These are phyloP conservation scores for Phengaris alcon DNA, from an alignment of 2,888 invertebrate genomes.

Conservation along the genomic window DNA sequence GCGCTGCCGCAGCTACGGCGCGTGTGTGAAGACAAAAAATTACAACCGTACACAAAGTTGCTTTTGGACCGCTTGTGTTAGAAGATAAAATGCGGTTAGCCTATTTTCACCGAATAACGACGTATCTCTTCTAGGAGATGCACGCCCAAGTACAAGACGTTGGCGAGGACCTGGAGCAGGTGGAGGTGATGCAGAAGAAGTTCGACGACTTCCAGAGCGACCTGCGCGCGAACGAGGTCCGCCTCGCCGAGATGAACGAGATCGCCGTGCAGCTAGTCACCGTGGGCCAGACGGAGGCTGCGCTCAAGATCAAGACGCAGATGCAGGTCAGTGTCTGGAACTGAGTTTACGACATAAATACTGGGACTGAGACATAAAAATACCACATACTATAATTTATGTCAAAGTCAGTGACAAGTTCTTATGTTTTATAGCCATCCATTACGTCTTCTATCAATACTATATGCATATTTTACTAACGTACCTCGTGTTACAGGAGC, in stretches of 20 bases:
- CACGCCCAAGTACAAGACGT: slow-evolving; percentile 98
- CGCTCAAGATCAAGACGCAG: slow-evolving; percentile 98
- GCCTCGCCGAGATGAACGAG: slow-evolving; percentile 99
- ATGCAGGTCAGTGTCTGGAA: slow-evolving; percentile 83
- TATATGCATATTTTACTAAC: not conserved
- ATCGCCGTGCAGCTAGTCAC: slow-evolving; percentile 98
- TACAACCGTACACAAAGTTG: too few relatives aligned
- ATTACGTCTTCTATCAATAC: too few relatives aligned
- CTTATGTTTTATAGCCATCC: too few relatives aligned
- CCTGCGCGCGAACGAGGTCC: slow-evolving; percentile 97
- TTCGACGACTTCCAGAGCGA: slow-evolving; percentile 99
- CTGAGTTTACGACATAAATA: too few relatives aligned
- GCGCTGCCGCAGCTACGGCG: too few relatives aligned
- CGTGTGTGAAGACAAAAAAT: too few relatives aligned
- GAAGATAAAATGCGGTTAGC: too few relatives aligned
- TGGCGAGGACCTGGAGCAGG: slow-evolving; percentile 98
- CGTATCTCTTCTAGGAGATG: slow-evolving; percentile 82
- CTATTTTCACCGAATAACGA: too few relatives aligned
- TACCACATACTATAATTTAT: too few relatives aligned
- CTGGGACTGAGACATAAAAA: too few relatives aligned
- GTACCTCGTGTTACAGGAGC: slow-evolving; percentile 73
- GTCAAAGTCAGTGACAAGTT: too few relatives aligned
- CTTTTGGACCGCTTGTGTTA: too few relatives aligned
- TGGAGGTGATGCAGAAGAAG: slow-evolving; percentile 99
- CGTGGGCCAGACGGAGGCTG: slow-evolving; percentile 98